Evolutionary conservation across 2,797 vertebrate species (phyloP).

Genomic region (Thalassophryne amazonica): DNA sequence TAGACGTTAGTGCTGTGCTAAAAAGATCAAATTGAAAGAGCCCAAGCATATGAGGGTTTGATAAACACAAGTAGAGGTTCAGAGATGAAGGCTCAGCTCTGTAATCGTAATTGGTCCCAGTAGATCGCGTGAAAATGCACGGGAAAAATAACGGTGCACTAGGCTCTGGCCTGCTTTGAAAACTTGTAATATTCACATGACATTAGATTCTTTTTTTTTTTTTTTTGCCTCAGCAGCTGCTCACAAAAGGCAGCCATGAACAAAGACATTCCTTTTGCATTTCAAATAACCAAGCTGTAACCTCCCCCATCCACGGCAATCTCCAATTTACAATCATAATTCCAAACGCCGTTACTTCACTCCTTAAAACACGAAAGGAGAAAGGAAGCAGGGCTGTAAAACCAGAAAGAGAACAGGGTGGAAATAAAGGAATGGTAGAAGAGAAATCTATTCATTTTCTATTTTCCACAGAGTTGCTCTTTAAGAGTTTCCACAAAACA

Average conservation of each 20-base stretch:
- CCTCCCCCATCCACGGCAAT: conserved; percentile 62
- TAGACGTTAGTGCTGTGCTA: conserved; percentile 75
- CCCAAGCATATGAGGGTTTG: conserved; percentile 63
- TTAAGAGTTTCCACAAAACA: conserved; percentile 80
- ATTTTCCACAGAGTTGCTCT: conserved; percentile 79
- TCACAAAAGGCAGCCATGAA: conserved; percentile 73
- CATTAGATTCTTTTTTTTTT: conserved; percentile 68
- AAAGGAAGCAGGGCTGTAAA: neutral
- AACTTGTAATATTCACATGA: conserved; percentile 71
- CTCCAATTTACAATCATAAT: conserved; percentile 76
- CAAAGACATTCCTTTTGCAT: conserved; percentile 76
- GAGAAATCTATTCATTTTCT: conserved; percentile 80
- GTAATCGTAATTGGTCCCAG: conserved; percentile 80
- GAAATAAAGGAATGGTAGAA: conserved; percentile 52
- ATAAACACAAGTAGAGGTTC: conserved; percentile 72
- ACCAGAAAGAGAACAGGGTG: conserved; percentile 2
- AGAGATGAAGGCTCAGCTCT: conserved; percentile 71
- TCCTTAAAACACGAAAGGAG: conserved; percentile 65
- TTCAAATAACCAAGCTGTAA: conserved; percentile 68
- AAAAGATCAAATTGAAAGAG: conserved; percentile 78
- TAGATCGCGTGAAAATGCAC: conserved; percentile 71
- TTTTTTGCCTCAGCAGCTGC: conserved; percentile 65
- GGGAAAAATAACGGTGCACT: conserved; percentile 59
- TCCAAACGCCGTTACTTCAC: conserved; percentile 73
- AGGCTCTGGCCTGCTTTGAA: conserved; percentile 65